phyloP scores from a whole-genome alignment of 2,797 vertebrate genomes.

The Silurus lanzhouensis region DNA sequence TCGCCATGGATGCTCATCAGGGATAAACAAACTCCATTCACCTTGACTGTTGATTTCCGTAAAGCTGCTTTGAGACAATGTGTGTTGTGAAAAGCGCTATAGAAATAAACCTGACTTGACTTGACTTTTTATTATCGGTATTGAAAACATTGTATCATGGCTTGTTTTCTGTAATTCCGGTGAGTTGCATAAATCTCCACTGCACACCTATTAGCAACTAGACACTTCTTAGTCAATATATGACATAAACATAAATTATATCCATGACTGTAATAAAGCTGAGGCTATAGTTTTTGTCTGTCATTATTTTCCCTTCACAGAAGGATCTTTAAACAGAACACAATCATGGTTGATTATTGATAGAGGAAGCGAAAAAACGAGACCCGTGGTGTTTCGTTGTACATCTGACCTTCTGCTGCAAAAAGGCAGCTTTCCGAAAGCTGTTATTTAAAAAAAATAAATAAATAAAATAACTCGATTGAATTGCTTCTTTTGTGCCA shows the following conservation, averaged over 20 bases:
- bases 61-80: too few relatives aligned
- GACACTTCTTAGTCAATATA: neutral
- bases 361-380: neutral
- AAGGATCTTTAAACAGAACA: constrained; percentile 7
- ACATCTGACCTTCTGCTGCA: constrained; percentile 74
- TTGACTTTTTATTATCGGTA: neutral
- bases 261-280: neutral
- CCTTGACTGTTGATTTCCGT: too few relatives aligned
- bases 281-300: neutral
- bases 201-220: neutral
- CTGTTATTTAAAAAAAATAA: constrained; percentile 70
- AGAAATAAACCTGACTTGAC: too few relatives aligned
- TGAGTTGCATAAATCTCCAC: neutral
- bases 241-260: neutral
- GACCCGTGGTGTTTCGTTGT: constrained; percentile 71
- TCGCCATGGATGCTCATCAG: too few relatives aligned
- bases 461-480: constrained; percentile 38
- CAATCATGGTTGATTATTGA: neutral
- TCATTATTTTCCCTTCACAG: neutral
- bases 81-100: too few relatives aligned
- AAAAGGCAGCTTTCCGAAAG: constrained; percentile 71
- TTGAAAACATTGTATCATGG: neutral
- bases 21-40: too few relatives aligned
- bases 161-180: neutral
- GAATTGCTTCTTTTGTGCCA: constrained; percentile 77